phyloP scores from a whole-genome alignment of 1,140 invertebrate genomes.

The Drosophila bocqueti region DNA sequence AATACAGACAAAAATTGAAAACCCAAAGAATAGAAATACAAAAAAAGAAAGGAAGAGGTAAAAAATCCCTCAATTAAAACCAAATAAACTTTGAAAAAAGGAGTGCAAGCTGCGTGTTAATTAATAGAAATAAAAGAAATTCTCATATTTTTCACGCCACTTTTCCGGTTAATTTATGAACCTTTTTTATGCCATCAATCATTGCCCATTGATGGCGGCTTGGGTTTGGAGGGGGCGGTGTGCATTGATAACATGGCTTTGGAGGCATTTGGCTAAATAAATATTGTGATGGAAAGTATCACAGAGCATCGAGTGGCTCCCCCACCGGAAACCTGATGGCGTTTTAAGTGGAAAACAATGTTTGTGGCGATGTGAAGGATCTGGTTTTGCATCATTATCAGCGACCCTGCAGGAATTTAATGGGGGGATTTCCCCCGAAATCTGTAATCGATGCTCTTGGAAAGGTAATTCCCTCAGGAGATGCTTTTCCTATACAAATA shows the following conservation, averaged over 20 bases:
- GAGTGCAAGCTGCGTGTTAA: constrained; percentile 56
- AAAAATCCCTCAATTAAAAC: constrained; percentile 14
- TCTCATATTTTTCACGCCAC: constrained; percentile 10
- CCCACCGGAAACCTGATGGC: constrained; percentile 27
- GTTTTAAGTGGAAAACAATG: constrained; percentile 72
- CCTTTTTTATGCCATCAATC: constrained; percentile 29
- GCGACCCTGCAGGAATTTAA: background rate
- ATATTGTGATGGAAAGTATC: constrained; percentile 37
- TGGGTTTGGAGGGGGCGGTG: background rate
- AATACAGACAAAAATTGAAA: constrained; percentile 36
- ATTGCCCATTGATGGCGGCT: background rate
- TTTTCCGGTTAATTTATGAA: constrained; percentile 27
- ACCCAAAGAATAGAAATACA: constrained; percentile 21
- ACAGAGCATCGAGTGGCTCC: background rate
- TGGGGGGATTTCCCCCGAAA: constrained; percentile 5
- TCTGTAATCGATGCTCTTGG: background rate
- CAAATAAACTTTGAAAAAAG: background rate
- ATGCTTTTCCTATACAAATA: background rate
- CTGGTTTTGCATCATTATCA: constrained; percentile 27
- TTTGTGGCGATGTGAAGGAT: constrained; percentile 29
- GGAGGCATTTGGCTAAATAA: constrained; percentile 33
- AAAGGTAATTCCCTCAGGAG: background rate
- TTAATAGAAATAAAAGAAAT: constrained; percentile 47
- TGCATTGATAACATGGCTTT: constrained; percentile 46
- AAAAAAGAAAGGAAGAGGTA: background rate